A percentile compares a stretch with the other conserved stretches of the same genome.
Conservation (phyloP, 2,113 vertebrate genomes). For the Edolisoma coerulescens region DNA sequence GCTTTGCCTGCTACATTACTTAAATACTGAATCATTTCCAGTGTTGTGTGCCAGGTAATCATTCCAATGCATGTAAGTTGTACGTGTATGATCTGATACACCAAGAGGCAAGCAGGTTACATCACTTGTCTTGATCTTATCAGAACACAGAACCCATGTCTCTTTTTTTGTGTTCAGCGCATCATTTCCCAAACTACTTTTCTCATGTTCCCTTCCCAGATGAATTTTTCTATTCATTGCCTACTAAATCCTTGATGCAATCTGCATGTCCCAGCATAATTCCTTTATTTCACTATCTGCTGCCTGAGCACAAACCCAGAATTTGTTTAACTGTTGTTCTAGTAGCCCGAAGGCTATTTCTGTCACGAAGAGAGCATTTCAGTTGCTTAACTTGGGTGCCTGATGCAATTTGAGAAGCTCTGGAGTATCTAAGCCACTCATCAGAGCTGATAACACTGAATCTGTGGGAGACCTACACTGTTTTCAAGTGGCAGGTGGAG, state of each 20-base stretch:
- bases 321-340: not conserved
- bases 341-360: not conserved
- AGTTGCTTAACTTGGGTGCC: not conserved
- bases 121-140: conserved; percentile 20
- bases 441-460: not conserved
- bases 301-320: not conserved
- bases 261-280: not conserved
- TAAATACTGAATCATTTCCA: conserved; percentile 38
- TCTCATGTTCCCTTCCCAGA: not conserved
- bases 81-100: conserved; percentile 23
- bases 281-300: not conserved
- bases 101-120: conserved; percentile 1
- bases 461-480: not conserved
- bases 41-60: conserved; percentile 7
- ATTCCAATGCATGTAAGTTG: not conserved
- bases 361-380: not conserved
- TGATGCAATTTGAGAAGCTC: not conserved
- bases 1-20: not conserved
- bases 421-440: not conserved
- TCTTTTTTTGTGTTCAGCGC: not conserved
- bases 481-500: not conserved
- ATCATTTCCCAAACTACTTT: not conserved
- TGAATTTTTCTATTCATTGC: not conserved
- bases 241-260: not conserved
- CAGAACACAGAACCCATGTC: not conserved